A percentile compares a stretch with the other conserved stretches of the same genome.
phyloP scores from a whole-genome alignment of 2,888 invertebrate genomes.

The Drosophila mercatorum region DNA sequence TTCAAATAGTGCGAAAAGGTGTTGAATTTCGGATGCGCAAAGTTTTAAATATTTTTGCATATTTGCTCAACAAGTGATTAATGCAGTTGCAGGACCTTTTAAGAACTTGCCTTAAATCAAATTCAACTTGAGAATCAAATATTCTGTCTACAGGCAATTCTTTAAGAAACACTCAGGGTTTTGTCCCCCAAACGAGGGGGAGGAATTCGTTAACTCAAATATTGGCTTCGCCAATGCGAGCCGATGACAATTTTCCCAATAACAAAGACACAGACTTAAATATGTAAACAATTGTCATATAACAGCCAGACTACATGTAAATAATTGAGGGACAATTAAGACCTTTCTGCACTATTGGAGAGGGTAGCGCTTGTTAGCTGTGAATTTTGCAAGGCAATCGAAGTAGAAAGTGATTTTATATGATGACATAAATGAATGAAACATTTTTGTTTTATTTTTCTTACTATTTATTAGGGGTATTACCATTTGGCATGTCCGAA shows the following conservation, averaged over 20 bases:
- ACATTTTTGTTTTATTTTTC: not conserved
- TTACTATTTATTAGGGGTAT: not conserved
- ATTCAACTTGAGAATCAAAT: not conserved
- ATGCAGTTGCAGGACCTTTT: conserved; percentile 4
- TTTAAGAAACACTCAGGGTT: not conserved
- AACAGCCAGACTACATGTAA: conserved; percentile 2
- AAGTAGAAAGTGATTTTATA: not conserved
- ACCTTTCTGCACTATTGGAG: not conserved
- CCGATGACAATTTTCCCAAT: conserved; percentile 29
- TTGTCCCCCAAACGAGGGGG: not conserved
- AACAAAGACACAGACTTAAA: not conserved
- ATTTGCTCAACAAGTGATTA: conserved; percentile 7
- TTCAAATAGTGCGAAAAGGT: not conserved
- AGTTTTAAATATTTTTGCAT: conserved; percentile 9
- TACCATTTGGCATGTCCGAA: too few relatives aligned
- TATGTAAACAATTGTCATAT: conserved; percentile 17
- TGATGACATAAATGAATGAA: too few relatives aligned
- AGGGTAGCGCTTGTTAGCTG: not conserved
- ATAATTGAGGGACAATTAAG: conserved; percentile 19
- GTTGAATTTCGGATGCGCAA: conserved; percentile 2
- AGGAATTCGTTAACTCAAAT: conserved; percentile 3
- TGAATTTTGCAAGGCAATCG: not conserved
- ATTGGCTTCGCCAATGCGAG: not conserved
- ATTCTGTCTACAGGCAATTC: conserved; percentile 2
- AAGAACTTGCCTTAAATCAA: not conserved